Evolutionary conservation across 2,888 invertebrate genomes (phyloP).

Genomic region (Athripsodes cinereus): DNA sequence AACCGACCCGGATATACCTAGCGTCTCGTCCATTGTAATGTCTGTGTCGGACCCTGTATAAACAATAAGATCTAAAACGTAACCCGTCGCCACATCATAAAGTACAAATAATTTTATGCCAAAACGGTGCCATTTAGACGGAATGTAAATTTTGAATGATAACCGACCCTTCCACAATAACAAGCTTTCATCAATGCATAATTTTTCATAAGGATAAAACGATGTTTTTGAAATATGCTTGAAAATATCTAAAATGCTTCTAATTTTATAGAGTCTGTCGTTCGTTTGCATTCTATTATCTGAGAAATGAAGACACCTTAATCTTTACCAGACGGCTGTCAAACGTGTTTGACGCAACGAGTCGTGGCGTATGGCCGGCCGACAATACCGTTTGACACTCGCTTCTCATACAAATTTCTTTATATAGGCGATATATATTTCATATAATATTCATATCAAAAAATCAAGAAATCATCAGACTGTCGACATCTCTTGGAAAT

Average conservation of each 20-base stretch:
- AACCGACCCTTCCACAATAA: constrained; percentile 12
- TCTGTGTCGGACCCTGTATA: constrained; percentile 3
- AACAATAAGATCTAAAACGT: constrained; percentile 9
- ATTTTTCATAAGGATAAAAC: constrained; percentile 12
- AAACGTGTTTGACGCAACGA: too few species aligned
- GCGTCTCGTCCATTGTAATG: neutral
- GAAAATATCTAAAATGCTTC: constrained; percentile 1
- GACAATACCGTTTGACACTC: too few species aligned
- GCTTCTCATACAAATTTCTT: too few species aligned
- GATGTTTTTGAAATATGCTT: neutral
- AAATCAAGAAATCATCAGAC: too few species aligned
- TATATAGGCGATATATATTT: too few species aligned
- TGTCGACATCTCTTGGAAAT: too few species aligned
- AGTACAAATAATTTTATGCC: constrained; percentile 12
- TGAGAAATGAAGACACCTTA: too few species aligned
- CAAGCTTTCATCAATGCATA: constrained; percentile 16
- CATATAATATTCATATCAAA: too few species aligned
- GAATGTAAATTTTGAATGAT: constrained; percentile 14
- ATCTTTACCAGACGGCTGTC: too few species aligned
- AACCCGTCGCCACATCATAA: constrained; percentile 9
- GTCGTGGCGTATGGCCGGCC: too few species aligned
- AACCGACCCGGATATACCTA: constrained; percentile 1
- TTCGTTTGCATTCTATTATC: too few species aligned
- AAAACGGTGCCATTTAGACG: constrained; percentile 11
- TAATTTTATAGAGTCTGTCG: constrained; percentile 10